Percentiles rank a stretch among this genome's conserved stretches.
Evolutionary conservation across 2,113 vertebrate species (phyloP).

Genomic region (Uropsilus gracilis): DNA sequence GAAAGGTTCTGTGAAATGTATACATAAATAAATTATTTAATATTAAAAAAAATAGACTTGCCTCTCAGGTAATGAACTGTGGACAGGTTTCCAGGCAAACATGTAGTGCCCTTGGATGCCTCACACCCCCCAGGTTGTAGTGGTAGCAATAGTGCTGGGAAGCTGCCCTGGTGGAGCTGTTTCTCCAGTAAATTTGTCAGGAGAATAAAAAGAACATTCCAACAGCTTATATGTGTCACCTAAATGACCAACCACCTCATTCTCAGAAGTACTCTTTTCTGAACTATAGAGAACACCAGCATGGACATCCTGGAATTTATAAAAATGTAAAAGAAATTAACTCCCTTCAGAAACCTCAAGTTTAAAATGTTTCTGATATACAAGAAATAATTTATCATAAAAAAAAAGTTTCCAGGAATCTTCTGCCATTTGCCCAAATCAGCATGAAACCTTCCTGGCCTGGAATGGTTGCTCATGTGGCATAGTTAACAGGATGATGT

Average conservation of each 20-base stretch:
- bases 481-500: no score
- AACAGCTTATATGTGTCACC: background rate
- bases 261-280: constrained; percentile 32
- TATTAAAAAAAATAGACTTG: constrained; percentile 62
- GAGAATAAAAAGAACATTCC: constrained; percentile 42
- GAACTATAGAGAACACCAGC: background rate
- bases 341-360: constrained; percentile 22
- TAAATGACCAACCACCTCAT: background rate
- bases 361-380: constrained; percentile 40
- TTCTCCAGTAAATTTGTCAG: constrained; percentile 38
- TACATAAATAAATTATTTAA: no score
- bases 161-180: constrained; percentile 16
- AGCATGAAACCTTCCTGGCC: no score
- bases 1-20: no score
- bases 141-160: background rate
- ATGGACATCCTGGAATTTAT: background rate
- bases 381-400: constrained; percentile 43
- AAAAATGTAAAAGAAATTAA: constrained; percentile 3
- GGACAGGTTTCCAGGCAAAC: constrained; percentile 40
- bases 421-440: no score
- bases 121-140: background rate
- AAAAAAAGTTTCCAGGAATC: no score
- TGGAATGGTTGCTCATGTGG: no score
- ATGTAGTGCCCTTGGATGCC: background rate
- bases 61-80: constrained; percentile 56